A percentile compares a stretch with the other conserved stretches of the same genome.
These are phyloP conservation scores for Bombus sibiricus DNA, from an alignment of 1,140 invertebrate species.

Conservation along the genomic window DNA sequence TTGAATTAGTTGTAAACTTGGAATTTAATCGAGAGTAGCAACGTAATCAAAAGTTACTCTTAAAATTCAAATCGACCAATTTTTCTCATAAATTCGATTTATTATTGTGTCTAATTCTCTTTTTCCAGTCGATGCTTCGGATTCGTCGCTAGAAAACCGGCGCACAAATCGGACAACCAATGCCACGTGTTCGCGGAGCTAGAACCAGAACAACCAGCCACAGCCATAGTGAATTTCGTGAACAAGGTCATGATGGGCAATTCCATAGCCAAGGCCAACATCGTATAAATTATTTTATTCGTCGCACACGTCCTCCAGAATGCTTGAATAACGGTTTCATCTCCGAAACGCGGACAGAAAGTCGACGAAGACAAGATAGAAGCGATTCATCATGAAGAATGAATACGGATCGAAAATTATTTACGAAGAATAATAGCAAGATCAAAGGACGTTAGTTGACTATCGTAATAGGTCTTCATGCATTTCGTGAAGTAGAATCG, in stretches of 20 bases:
- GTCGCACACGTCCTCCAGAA: background rate
- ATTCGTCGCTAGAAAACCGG: slow-evolving; percentile 94
- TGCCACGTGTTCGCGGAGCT: slow-evolving; percentile 98
- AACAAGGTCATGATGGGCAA: slow-evolving; percentile 92
- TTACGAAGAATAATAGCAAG: background rate
- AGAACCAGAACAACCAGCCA: slow-evolving; percentile 96
- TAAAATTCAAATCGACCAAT: too few relatives aligned
- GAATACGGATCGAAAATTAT: background rate
- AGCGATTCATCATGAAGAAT: slow-evolving; percentile 9
- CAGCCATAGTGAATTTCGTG: slow-evolving; percentile 97
- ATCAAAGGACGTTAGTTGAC: background rate
- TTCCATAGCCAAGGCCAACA: slow-evolving; percentile 83
- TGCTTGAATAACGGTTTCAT: slow-evolving; percentile 7
- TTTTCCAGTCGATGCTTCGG: slow-evolving; percentile 92
- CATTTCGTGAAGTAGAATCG: slow-evolving; percentile 57
- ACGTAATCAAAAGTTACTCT: background rate
- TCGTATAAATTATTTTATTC: slow-evolving; percentile 77
- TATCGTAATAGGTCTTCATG: slow-evolving; percentile 46
- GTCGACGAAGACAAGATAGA: background rate
- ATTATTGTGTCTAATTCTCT: slow-evolving; percentile 1
- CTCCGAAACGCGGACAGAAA: background rate
- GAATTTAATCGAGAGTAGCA: background rate
- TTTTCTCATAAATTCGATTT: too few relatives aligned
- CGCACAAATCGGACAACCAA: slow-evolving; percentile 93
- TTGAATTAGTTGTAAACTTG: background rate